Evolutionary conservation across 2,113 vertebrate species (phyloP).

Genomic region (Lepisosteus osseus): DNA sequence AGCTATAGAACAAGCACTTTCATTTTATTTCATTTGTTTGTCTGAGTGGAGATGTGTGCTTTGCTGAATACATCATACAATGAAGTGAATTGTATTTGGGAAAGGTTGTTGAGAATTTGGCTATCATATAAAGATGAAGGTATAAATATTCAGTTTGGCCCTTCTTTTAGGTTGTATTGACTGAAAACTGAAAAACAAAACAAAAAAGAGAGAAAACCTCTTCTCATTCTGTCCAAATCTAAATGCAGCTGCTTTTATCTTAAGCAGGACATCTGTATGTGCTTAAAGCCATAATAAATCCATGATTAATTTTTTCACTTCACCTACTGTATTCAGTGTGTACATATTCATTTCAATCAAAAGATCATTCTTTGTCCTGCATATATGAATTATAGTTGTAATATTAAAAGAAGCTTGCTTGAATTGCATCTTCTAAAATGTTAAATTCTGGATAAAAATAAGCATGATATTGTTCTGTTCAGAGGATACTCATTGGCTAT

Average conservation of each 20-base stretch:
- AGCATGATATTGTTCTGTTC: no score
- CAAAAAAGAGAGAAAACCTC: slow-evolving; percentile 32
- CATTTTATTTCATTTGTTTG: no score
- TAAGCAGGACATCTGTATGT: slow-evolving; percentile 32
- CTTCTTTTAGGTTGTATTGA: slow-evolving; percentile 30
- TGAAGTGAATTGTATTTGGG: no score
- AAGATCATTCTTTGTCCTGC: neutral
- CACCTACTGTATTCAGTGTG: neutral
- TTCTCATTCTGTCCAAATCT: slow-evolving; percentile 26
- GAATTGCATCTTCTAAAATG: slow-evolving; percentile 20
- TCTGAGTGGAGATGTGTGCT: no score
- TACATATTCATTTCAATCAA: slow-evolving; percentile 7
- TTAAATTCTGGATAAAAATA: slow-evolving; percentile 18
- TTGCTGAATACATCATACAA: no score
- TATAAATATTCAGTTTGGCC: slow-evolving; percentile 28
- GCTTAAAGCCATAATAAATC: slow-evolving; percentile 27
- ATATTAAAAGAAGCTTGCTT: slow-evolving; percentile 20
- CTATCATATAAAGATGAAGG: neutral
- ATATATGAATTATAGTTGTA: slow-evolving; percentile 18
- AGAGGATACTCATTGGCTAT: no score
- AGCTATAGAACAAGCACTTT: neutral
- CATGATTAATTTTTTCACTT: slow-evolving; percentile 27
- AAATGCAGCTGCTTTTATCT: slow-evolving; percentile 43
- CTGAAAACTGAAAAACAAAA: slow-evolving; percentile 44
- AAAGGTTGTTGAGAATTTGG: slow-evolving; percentile 20